phyloP scores from a whole-genome alignment of 1,140 invertebrate species.

The Magallana ariakensis region DNA sequence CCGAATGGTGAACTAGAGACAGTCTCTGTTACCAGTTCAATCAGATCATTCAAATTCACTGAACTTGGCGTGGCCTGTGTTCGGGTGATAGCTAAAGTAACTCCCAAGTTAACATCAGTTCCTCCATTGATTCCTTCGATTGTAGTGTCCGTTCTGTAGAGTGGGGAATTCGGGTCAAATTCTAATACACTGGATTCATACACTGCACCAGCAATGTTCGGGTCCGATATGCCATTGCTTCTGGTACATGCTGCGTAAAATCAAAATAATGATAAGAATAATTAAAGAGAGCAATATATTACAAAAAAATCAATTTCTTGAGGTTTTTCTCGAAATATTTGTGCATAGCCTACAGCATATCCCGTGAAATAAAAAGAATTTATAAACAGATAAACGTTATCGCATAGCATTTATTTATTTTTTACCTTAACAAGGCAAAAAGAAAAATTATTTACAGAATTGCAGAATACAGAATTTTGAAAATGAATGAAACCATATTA shows the following conservation, averaged over 20 bases:
- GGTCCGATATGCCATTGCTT: neutral
- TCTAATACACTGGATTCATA: conserved; percentile 7
- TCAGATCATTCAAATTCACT: neutral
- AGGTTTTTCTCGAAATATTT: too few relatives aligned
- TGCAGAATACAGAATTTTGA: too few relatives aligned
- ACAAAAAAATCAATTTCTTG: too few relatives aligned
- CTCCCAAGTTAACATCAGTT: neutral
- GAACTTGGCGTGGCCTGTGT: neutral
- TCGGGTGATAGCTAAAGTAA: neutral
- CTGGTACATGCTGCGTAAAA: neutral
- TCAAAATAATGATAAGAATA: too few relatives aligned
- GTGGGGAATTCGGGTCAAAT: conserved; percentile 8
- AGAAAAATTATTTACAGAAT: too few relatives aligned
- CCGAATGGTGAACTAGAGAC: neutral
- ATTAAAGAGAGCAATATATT: too few relatives aligned
- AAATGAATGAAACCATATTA: too few relatives aligned
- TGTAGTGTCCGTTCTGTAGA: conserved; percentile 36
- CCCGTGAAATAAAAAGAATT: too few relatives aligned
- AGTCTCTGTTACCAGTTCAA: conserved; percentile 11
- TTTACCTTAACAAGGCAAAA: too few relatives aligned
- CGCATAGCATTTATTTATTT: too few relatives aligned
- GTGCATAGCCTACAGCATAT: too few relatives aligned
- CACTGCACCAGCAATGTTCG: neutral
- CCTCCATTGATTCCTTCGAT: conserved; percentile 34
- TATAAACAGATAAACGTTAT: too few relatives aligned